These are phyloP conservation scores for Equus przewalskii DNA, from an alignment of 2,113 vertebrate species.

Conservation along the genomic window DNA sequence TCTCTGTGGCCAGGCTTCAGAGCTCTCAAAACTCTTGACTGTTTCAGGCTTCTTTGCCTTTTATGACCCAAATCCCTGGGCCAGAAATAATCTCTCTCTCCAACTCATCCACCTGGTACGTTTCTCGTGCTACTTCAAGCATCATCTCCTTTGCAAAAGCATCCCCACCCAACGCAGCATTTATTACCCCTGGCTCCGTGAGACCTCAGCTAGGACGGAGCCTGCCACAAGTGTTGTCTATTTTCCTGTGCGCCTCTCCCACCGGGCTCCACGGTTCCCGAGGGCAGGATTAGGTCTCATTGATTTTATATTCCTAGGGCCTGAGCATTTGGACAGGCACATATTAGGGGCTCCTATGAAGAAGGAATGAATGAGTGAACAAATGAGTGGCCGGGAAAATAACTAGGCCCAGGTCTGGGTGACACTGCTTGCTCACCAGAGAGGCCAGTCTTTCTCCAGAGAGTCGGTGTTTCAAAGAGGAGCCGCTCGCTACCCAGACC, in stretches of 20 bases:
- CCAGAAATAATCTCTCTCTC: not conserved
- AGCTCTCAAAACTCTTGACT: not conserved
- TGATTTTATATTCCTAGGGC: not conserved
- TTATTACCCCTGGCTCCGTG: not conserved
- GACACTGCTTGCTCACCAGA: not conserved
- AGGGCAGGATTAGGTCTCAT: not conserved
- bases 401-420: not conserved
- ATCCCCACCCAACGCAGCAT: not conserved
- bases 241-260: not conserved
- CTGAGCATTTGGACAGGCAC: not conserved
- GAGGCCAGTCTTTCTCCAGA: not conserved
- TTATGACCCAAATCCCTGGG: not conserved
- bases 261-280: not conserved
- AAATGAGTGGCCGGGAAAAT: not conserved
- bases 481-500: not conserved
- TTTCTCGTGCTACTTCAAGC: not conserved
- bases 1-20: not conserved
- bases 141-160: not conserved
- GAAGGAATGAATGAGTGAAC: not conserved
- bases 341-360: not conserved
- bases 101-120: not conserved
- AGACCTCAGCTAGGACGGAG: not conserved
- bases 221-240: not conserved
- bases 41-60: not conserved
- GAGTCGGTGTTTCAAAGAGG: not conserved